Percentiles rank a stretch among this genome's conserved stretches.
These are phyloP conservation scores for Ochotona curzoniae DNA, from an alignment of 2,113 vertebrate genomes.

Conservation along the genomic window DNA sequence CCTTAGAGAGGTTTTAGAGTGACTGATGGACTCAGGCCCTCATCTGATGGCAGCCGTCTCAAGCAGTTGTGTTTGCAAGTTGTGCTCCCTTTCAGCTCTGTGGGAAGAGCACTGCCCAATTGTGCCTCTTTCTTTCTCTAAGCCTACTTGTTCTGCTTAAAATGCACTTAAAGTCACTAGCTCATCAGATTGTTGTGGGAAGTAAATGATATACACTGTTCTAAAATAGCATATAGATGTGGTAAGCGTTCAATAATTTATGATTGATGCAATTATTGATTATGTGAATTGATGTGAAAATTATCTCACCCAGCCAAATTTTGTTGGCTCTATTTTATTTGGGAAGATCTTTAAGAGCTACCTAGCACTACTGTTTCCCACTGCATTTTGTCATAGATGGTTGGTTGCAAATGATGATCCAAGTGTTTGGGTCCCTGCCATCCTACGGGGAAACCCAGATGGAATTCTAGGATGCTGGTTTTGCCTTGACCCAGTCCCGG, in stretches of 20 bases:
- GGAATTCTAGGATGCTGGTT: too few relatives aligned
- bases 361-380: not conserved
- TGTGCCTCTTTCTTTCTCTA: not conserved
- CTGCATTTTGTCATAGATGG: not conserved
- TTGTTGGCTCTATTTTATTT: not conserved
- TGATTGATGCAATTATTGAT: not conserved
- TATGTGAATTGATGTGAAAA: slow-evolving; percentile 19
- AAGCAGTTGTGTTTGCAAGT: too few relatives aligned
- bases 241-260: slow-evolving; percentile 20
- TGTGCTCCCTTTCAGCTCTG: too few relatives aligned
- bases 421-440: too few relatives aligned
- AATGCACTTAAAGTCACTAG: not conserved
- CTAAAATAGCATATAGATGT: not conserved
- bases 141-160: not conserved
- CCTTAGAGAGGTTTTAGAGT: too few relatives aligned
- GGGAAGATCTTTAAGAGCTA: not conserved
- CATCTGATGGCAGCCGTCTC: too few relatives aligned
- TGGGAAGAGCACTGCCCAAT: not conserved
- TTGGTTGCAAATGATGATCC: too few relatives aligned
- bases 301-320: not conserved
- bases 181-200: not conserved
- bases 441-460: too few relatives aligned
- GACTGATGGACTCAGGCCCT: too few relatives aligned
- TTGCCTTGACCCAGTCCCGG: too few relatives aligned
- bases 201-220: not conserved